These are phyloP conservation scores for Pelochelys cantorii DNA, from an alignment of 2,797 vertebrate genomes.

Conservation along the genomic window DNA sequence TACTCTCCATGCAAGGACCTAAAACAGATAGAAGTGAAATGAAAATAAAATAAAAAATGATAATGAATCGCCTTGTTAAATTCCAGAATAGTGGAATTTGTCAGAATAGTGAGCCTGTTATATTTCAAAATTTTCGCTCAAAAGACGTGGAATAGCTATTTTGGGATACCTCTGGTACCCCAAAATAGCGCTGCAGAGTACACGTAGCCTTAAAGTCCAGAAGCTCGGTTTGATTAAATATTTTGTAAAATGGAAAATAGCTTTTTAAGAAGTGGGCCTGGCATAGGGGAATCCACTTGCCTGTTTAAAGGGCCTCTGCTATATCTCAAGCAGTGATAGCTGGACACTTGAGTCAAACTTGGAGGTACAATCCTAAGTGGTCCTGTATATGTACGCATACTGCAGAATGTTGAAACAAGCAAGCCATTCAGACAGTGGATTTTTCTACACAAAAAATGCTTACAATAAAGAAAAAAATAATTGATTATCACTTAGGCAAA, in stretches of 20 bases:
- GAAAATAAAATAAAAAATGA: background rate
- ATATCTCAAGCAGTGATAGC: fast-evolving
- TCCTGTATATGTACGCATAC: background rate
- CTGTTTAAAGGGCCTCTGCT: background rate
- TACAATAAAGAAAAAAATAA: background rate
- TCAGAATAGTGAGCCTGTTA: too few relatives aligned
- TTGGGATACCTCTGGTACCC: too few relatives aligned
- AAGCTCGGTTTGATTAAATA: background rate
- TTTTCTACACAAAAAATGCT: background rate
- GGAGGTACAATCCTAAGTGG: background rate
- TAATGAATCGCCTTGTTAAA: background rate
- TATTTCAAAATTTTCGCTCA: too few relatives aligned
- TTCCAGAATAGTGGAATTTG: too few relatives aligned
- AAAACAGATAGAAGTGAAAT: background rate
- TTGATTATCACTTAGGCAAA: background rate
- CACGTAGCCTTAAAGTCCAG: background rate
- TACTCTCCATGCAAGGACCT: background rate
- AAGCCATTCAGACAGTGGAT: background rate
- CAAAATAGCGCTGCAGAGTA: too few relatives aligned
- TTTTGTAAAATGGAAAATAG: background rate
- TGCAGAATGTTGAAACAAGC: fast-evolving
- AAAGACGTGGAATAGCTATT: too few relatives aligned
- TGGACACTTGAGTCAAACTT: background rate
- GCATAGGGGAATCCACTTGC: background rate
- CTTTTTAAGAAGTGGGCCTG: background rate